Percentiles rank a stretch among this genome's conserved stretches.
phyloP scores from a whole-genome alignment of 2,797 vertebrate genomes.

The Chloroceryle amazona region DNA sequence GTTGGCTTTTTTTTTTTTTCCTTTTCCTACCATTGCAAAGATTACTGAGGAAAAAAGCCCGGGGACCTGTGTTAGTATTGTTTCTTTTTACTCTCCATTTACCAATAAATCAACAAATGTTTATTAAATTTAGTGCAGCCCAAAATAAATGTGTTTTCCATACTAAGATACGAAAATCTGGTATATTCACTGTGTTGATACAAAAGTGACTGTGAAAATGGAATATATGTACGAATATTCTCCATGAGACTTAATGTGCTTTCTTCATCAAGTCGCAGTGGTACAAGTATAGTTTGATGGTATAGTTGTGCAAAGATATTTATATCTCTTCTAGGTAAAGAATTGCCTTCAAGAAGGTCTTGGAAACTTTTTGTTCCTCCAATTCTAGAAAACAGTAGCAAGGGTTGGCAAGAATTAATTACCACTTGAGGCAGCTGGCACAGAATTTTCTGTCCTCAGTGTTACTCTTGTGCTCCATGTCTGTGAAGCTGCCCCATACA shows the following conservation, averaged over 20 bases:
- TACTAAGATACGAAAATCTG: not conserved
- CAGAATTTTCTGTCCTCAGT: not conserved
- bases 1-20: not conserved
- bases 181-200: too few species aligned
- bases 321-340: not conserved
- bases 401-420: not conserved
- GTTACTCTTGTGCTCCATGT: not conserved
- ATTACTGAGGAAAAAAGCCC: not conserved
- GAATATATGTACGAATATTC: not conserved
- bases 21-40: fast-evolving
- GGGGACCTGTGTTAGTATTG: not conserved
- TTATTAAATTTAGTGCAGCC: not conserved
- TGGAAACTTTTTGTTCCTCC: not conserved
- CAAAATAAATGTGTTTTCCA: not conserved
- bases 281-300: not conserved
- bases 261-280: not conserved
- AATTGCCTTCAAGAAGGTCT: not conserved
- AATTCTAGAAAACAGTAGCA: not conserved
- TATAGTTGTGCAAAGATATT: not conserved
- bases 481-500: not conserved
- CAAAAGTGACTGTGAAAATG: not conserved
- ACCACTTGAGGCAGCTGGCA: fast-evolving
- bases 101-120: not conserved
- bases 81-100: not conserved
- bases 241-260: fast-evolving